Conservation (phyloP, 2,888 invertebrate genomes). For the Furcula furcula region DNA sequence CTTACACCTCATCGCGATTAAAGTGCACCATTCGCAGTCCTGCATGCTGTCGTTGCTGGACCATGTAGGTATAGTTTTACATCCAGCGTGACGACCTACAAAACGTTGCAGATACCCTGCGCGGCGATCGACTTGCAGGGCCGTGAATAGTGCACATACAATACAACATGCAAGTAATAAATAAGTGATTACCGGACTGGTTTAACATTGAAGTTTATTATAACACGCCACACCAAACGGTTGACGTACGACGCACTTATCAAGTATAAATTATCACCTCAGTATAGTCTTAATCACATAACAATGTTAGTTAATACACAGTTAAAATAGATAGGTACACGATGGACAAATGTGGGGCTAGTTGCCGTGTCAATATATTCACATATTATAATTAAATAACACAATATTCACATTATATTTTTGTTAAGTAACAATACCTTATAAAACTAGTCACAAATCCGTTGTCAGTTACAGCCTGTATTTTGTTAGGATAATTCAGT, state of each 20-base stretch:
- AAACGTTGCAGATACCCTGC: too few species aligned
- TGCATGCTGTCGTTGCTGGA: too few species aligned
- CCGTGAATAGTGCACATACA: too few species aligned
- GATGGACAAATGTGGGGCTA: slow-evolving; percentile 47
- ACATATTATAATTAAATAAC: slow-evolving; percentile 69
- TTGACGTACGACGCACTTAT: slow-evolving; percentile 37
- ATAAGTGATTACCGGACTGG: too few species aligned
- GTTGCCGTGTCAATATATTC: slow-evolving; percentile 56
- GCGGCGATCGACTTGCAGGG: too few species aligned
- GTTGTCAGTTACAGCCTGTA: slow-evolving; percentile 76
- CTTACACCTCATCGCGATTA: too few species aligned
- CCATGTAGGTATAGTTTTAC: too few species aligned
- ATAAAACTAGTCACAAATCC: slow-evolving; percentile 75
- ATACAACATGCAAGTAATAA: too few species aligned
- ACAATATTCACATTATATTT: slow-evolving; percentile 62
- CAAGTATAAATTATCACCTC: slow-evolving; percentile 33
- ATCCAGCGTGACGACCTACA: too few species aligned
- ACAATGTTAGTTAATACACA: slow-evolving; percentile 39
- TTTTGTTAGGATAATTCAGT: slow-evolving; percentile 48
- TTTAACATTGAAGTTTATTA: too few species aligned
- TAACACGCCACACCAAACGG: too few species aligned
- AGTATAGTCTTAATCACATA: slow-evolving; percentile 37
- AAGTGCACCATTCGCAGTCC: too few species aligned
- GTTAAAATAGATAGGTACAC: slow-evolving; percentile 33
- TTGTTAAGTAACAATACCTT: slow-evolving; percentile 73